phyloP scores from a whole-genome alignment of 23 tunicate species.

The Halocynthia aurantium region DNA sequence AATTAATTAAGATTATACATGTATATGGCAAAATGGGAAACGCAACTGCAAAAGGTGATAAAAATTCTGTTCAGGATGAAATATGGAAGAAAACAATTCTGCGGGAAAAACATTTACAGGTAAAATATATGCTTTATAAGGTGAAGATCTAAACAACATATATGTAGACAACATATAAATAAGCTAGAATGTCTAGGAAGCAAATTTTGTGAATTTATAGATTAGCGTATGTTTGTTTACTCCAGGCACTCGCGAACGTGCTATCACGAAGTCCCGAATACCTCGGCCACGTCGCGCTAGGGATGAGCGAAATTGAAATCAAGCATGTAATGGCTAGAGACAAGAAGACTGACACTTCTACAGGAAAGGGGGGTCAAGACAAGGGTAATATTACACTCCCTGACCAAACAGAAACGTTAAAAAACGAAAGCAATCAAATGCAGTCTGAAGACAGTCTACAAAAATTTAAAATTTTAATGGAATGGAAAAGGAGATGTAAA shows the following conservation, averaged over 20 bases:
- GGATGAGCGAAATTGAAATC: background rate
- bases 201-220: no score
- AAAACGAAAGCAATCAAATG: background rate
- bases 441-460: background rate
- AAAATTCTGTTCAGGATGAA: background rate
- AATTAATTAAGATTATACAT: no score
- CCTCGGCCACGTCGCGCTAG: conserved; percentile 14
- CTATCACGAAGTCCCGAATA: conserved; percentile 14
- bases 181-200: no score
- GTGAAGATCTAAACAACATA: no score
- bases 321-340: background rate
- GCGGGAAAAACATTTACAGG: conserved; percentile 1
- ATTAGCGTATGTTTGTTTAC: background rate
- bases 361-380: background rate
- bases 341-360: background rate
- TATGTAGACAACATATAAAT: no score
- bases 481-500: conserved; percentile 5
- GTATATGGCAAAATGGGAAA: background rate
- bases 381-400: background rate
- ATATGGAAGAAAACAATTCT: conserved; percentile 5
- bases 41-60: background rate
- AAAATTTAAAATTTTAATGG: conserved; percentile 9
- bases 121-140: background rate
- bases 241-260: conserved; percentile 19
- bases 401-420: background rate